Percentiles rank a stretch among this genome's conserved stretches.
Conservation (phyloP, 2,797 vertebrate genomes). For the Lycodopsis pacificus region DNA sequence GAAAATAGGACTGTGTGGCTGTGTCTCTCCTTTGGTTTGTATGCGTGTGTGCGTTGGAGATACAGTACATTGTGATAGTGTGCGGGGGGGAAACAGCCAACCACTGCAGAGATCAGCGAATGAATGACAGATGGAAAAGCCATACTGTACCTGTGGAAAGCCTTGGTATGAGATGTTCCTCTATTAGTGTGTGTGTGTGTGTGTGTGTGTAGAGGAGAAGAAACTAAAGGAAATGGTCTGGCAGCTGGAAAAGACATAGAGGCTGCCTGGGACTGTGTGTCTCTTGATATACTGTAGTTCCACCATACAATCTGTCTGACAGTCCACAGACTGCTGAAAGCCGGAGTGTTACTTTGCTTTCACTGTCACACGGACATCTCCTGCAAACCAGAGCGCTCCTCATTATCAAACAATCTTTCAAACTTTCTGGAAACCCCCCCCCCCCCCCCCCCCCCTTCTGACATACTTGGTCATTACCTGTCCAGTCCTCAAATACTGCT, state of each 20-base stretch:
- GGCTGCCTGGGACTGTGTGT: constrained; percentile 32
- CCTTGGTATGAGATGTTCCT: constrained; percentile 2
- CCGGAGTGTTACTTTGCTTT: constrained; percentile 30
- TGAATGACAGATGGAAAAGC: constrained; percentile 51
- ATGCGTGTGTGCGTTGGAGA: constrained; percentile 7
- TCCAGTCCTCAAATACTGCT: constrained; percentile 52
- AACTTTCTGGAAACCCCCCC: not conserved
- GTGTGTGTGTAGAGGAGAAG: constrained; percentile 17
- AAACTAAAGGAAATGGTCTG: constrained; percentile 25
- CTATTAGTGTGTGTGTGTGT: not conserved
- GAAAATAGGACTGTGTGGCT: constrained; percentile 19
- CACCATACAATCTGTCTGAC: constrained; percentile 29
- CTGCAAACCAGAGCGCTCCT: not conserved
- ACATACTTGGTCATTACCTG: constrained; percentile 35
- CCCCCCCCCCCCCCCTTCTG: not conserved
- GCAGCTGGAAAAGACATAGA: constrained; percentile 69
- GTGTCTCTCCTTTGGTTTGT: constrained; percentile 19
- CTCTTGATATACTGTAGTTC: constrained; percentile 26
- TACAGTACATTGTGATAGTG: not conserved
- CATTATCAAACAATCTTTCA: constrained; percentile 11
- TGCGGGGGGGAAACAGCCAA: constrained; percentile 19
- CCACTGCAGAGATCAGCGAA: constrained; percentile 21
- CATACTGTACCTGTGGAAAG: constrained; percentile 44
- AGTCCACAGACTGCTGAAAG: constrained; percentile 37
- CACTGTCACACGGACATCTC: constrained; percentile 3